A percentile compares a stretch with the other conserved stretches of the same genome.
phyloP scores from a whole-genome alignment of 2,888 invertebrate species.

The Galeruca laticollis region DNA sequence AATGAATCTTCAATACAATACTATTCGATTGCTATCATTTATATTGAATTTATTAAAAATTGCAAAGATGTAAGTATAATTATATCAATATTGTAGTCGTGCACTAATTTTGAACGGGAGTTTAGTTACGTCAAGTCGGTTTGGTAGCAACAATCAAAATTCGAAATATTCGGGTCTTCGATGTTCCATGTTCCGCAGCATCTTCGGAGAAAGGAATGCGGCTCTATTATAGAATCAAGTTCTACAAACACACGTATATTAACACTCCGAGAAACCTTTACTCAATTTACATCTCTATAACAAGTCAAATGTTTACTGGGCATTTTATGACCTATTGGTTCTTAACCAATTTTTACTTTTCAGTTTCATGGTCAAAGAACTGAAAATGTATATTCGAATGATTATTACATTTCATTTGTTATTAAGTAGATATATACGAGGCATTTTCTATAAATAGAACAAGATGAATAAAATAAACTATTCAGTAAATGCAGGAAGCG shows the following conservation, averaged over 20 bases:
- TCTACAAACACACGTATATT: conserved; percentile 67
- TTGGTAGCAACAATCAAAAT: conserved; percentile 38
- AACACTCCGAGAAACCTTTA: conserved; percentile 61
- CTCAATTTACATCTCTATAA: conserved; percentile 67
- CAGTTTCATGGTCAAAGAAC: conserved; percentile 34
- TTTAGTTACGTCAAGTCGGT: conserved; percentile 19
- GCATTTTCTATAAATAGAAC: no score
- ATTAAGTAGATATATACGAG: no score
- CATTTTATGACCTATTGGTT: conserved; percentile 59
- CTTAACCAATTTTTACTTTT: conserved; percentile 53
- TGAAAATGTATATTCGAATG: conserved; percentile 10
- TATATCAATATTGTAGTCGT: no score
- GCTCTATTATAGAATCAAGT: conserved; percentile 68
- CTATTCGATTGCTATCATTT: no score
- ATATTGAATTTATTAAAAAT: no score
- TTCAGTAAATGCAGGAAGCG: no score
- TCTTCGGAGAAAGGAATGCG: conserved; percentile 60
- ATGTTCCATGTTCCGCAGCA: conserved; percentile 30
- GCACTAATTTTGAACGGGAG: no score
- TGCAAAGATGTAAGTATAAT: no score
- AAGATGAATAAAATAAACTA: no score
- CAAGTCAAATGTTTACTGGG: conserved; percentile 61
- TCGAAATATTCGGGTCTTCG: conserved; percentile 36
- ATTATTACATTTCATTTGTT: neutral
- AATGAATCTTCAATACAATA: no score